A percentile compares a stretch with the other conserved stretches of the same genome.
Evolutionary conservation across 2,113 vertebrate species (phyloP).

Genomic region (Scomber colias): DNA sequence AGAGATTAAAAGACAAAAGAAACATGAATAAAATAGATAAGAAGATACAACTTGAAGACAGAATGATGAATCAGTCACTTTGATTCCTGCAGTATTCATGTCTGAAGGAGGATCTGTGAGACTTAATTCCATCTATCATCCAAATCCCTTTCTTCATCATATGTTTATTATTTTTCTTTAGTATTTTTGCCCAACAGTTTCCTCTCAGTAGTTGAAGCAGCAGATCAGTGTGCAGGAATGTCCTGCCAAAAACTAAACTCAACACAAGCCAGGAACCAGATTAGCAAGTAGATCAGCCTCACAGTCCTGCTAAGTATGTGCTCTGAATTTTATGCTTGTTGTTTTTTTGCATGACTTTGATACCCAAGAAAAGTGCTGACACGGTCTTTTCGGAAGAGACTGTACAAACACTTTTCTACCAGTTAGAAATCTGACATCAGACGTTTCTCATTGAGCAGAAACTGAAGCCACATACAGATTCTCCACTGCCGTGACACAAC

Average conservation of each 20-base stretch:
- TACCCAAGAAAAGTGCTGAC: neutral
- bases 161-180: neutral
- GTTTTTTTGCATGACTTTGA: neutral
- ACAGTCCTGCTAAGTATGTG: constrained; percentile 1
- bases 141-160: too few relatives aligned
- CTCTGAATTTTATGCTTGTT: neutral
- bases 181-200: too few relatives aligned
- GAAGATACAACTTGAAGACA: too few relatives aligned
- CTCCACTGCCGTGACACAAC: neutral
- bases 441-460: neutral
- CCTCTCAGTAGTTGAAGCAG: too few relatives aligned
- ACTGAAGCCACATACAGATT: neutral
- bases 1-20: too few relatives aligned
- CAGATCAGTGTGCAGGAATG: too few relatives aligned
- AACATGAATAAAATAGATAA: too few relatives aligned
- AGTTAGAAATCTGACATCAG: neutral
- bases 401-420: too few relatives aligned
- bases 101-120: too few relatives aligned
- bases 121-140: too few relatives aligned
- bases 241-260: neutral
- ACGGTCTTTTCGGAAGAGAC: neutral
- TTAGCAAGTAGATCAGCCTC: neutral
- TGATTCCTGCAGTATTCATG: too few relatives aligned
- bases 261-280: neutral
- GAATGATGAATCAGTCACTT: too few relatives aligned